Base-by-base conservation (phyloP, 2,113 vertebrate species). In the Rhabdornis inornatus region DNA sequence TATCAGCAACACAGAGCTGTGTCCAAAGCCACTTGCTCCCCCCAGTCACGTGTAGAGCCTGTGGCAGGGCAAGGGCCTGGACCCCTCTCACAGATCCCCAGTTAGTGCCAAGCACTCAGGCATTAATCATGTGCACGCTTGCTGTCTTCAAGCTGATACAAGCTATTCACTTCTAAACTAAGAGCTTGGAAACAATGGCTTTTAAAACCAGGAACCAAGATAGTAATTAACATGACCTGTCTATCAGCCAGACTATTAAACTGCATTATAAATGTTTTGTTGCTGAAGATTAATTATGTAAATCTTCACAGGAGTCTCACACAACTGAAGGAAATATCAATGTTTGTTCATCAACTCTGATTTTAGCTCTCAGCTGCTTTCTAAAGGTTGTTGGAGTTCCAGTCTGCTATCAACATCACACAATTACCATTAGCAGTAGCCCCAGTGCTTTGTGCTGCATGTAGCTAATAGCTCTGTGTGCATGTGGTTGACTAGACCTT, bases 201-300 rank as follows among this genome's bases (percentile, higher is more conserved):
- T 96, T 95, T 86, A 90, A 85, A 94, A 86, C 28, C 47, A 66
- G 68, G 71, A 96, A 92, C 60, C 60, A 75, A 75, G 92, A 92
- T 52, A 59, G 79, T 94, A 95, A 96, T 95, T 95, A 96, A 83
- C 83, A 87, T 86, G 90, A 94, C 94, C 92, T 66, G 87, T 47
- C 66, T 88, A 69, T 92, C 93, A 90, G 79, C 30, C 76, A 88
- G 76, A 78, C 92, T 93, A 95, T 95, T 95, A 94, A 91, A 95
- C 76, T 56, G 71, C 68, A 63, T 90, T 92, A 59, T 59, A 75
- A 95, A 70, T 93, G 64, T 92, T 97, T 96, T 96, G 93, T 78
- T 75, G 49, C 85, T 83, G 92, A 88, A 95, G 71, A 95, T 95
- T 95, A 96, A 94, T 94, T 96, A 95, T 78, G 93, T 87, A 94